Evolutionary conservation across 1,140 invertebrate genomes (phyloP).

Genomic region (Nixonia krombeini): DNA sequence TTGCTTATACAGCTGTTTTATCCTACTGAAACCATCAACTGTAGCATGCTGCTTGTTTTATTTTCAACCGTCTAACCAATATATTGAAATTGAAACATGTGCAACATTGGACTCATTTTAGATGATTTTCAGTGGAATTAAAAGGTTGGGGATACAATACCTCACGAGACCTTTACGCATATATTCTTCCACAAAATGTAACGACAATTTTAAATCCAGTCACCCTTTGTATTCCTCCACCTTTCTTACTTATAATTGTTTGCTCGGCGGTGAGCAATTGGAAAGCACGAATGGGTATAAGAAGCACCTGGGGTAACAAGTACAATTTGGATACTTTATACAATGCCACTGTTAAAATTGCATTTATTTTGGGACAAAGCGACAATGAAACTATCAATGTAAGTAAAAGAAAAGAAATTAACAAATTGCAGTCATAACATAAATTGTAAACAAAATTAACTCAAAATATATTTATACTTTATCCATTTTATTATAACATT

Average conservation of each 20-base stretch:
- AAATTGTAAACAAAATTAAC: not conserved
- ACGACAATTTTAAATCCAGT: constrained; percentile 78
- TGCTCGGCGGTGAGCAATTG: constrained; percentile 81
- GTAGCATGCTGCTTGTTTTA: constrained; percentile 8
- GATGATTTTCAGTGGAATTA: constrained; percentile 72
- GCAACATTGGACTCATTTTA: constrained; percentile 9
- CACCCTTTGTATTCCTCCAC: constrained; percentile 72
- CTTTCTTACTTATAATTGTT: constrained; percentile 81
- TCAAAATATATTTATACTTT: too few relatives aligned
- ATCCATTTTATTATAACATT: too few relatives aligned
- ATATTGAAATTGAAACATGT: constrained; percentile 11
- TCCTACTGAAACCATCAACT: constrained; percentile 12
- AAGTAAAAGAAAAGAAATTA: constrained; percentile 46
- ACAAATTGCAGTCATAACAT: constrained; percentile 1
- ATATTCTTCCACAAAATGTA: constrained; percentile 79
- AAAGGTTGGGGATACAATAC: constrained; percentile 81
- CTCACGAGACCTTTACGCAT: constrained; percentile 79
- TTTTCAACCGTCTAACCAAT: not conserved
- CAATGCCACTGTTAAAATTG: constrained; percentile 66
- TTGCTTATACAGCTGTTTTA: too few relatives aligned
- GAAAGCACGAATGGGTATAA: constrained; percentile 78
- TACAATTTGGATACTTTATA: constrained; percentile 71
- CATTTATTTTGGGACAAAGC: constrained; percentile 75
- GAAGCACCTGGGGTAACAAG: constrained; percentile 85
- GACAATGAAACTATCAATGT: constrained; percentile 73